Percentiles rank a stretch among this genome's conserved stretches.
These are phyloP conservation scores for Philotrypesis tridentata DNA, from an alignment of 1,140 invertebrate species.

Conservation along the genomic window DNA sequence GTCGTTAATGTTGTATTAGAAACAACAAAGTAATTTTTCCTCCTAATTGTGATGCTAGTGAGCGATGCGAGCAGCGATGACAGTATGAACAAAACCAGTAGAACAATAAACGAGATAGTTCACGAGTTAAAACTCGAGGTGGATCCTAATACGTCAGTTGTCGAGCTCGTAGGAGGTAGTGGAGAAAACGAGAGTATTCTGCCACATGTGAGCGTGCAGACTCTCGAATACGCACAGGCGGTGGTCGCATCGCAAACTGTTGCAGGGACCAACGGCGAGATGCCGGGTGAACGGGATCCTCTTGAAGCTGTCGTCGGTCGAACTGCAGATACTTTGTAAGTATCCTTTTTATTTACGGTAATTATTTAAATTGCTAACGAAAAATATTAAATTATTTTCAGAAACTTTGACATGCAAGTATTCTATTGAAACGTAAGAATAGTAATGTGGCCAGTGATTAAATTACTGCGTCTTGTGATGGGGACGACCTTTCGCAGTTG, in stretches of 20 bases:
- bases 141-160: slow-evolving; percentile 62
- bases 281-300: slow-evolving; percentile 65
- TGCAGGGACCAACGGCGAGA: slow-evolving; percentile 7
- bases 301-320: slow-evolving; percentile 64
- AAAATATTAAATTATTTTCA: slow-evolving; percentile 28
- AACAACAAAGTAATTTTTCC: not conserved
- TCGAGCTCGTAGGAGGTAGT: slow-evolving; percentile 62
- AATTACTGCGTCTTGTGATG: slow-evolving; percentile 11
- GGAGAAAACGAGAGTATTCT: slow-evolving; percentile 68
- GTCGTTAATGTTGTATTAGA: not conserved
- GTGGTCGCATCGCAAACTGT: not conserved
- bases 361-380: not conserved
- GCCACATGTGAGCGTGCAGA: slow-evolving; percentile 66
- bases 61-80: slow-evolving; percentile 30
- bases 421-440: slow-evolving; percentile 38
- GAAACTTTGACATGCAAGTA: slow-evolving; percentile 48
- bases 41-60: not conserved
- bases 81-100: slow-evolving; percentile 53
- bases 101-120: slow-evolving; percentile 68
- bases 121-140: slow-evolving; percentile 68
- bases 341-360: slow-evolving; percentile 43
- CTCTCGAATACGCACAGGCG: slow-evolving; percentile 59
- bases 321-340: slow-evolving; percentile 62
- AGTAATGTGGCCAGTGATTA: slow-evolving; percentile 15
- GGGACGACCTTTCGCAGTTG: not conserved